Evolutionary conservation across 2,113 vertebrate species (phyloP).

Genomic region (Cyprinodon tularosa): DNA sequence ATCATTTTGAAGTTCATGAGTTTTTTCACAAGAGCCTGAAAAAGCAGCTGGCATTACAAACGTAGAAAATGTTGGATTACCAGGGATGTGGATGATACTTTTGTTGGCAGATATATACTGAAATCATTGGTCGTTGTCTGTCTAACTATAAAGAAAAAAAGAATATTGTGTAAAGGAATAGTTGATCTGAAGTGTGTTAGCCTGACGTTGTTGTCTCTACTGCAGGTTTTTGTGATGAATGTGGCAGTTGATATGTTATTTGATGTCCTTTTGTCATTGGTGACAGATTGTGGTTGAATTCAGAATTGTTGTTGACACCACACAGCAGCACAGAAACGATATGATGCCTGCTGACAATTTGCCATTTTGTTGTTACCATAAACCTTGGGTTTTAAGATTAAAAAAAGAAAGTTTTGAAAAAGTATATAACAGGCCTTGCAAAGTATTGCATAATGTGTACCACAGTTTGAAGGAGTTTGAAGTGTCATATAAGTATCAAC

Average conservation of each 20-base stretch:
- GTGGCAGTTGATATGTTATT: constrained; percentile 43
- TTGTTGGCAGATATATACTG: constrained; percentile 29
- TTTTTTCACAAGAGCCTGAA: constrained; percentile 34
- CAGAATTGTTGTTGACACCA: constrained; percentile 60
- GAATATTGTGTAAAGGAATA: constrained; percentile 18
- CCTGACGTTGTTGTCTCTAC: constrained; percentile 29
- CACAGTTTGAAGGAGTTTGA: constrained; percentile 30
- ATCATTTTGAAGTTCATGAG: constrained; percentile 53
- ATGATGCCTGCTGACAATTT: constrained; percentile 65
- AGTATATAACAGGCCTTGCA: constrained; percentile 27
- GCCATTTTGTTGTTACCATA: constrained; percentile 50
- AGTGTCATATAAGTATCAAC: constrained; percentile 24
- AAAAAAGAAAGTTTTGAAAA: constrained; percentile 23
- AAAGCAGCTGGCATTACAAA: constrained; percentile 34
- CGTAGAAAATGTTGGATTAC: constrained; percentile 18
- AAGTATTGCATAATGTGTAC: constrained; percentile 47
- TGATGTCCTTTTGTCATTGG: constrained; percentile 61
- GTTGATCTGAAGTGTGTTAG: constrained; percentile 23
- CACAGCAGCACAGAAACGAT: constrained; percentile 50
- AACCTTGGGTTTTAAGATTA: constrained; percentile 24
- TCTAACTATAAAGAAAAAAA: constrained; percentile 7
- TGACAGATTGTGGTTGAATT: constrained; percentile 54
- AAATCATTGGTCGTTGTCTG: constrained; percentile 21
- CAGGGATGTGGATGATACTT: constrained; percentile 17
- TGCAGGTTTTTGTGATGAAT: constrained; percentile 51